Evolutionary conservation across 2,797 vertebrate genomes (phyloP), one percentile per base, ranked within the genome.

Genomic region (Scomberomorus guttatus): DNA sequence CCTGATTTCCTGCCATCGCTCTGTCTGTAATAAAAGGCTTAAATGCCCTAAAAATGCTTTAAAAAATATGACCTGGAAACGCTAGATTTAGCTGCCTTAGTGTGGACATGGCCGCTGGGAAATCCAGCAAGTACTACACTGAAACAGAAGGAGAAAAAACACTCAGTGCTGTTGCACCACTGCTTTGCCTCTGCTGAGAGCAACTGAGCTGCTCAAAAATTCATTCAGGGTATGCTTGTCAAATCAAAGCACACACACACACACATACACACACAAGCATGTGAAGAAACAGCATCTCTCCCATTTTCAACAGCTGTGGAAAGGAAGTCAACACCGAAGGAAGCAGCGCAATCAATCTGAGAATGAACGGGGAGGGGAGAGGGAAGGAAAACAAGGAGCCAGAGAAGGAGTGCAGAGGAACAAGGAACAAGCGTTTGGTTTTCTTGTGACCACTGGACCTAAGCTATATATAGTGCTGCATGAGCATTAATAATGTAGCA

Each of bases 401-500:
- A 6, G 51, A 44, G 50, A 29, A 14, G 60, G 54, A 77, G 54
- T 15, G 0, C 46, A 29, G n/a, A 69, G 48, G 54, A 52, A 34
- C 62, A 7, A 14, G 11, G 46, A 72, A 37, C 55, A 27, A 11
- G 14, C 14, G 29, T 64, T 74, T 62, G 61, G 51, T 66, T 72
- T 79, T 63, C 58, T 82, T 87, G 48, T 85, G 86, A 81, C 82
- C 81, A 25, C 15, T 46, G 76, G 58, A 68, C 52, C 37, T 1
- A 0, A 20, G 76, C 79, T 92, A 88, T 79, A 86, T 80, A 78
- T 90, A 91, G 86, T 27, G 18, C 82, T 68, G 86, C 82, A 81
- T 77, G 76, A 85, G 70, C 79, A 75, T 94, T 84, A 88, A 93
- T 92, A 90, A 92, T 94, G 88, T 77, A 91, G 81, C 75, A 71